Percentiles rank a stretch among this genome's conserved stretches.
Conservation (phyloP, 2,888 invertebrate genomes). For the Hypomecis atomaria region DNA sequence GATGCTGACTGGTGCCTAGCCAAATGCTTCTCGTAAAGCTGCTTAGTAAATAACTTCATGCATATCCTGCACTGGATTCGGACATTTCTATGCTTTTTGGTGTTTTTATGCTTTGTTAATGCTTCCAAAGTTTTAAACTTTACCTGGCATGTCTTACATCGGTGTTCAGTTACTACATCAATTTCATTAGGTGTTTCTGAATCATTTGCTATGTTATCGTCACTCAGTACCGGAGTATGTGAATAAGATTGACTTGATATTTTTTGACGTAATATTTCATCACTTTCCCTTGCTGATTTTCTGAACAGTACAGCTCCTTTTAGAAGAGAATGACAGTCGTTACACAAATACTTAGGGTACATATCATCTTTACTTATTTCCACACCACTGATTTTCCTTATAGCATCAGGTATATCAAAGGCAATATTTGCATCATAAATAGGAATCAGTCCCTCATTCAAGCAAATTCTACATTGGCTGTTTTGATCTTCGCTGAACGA, state of each 20-base stretch:
- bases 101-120: constrained; percentile 30
- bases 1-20: constrained; percentile 52
- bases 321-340: constrained; percentile 54
- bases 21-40: constrained; percentile 56
- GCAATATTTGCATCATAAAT: constrained; percentile 51
- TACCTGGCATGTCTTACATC: constrained; percentile 36
- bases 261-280: constrained; percentile 47
- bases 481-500: neutral
- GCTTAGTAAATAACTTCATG: constrained; percentile 48
- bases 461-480: constrained; percentile 63
- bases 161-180: constrained; percentile 7
- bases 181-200: constrained; percentile 13
- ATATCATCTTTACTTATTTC: constrained; percentile 54
- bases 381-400: constrained; percentile 57
- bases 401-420: constrained; percentile 55
- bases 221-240: constrained; percentile 17
- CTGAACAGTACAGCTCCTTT: constrained; percentile 59
- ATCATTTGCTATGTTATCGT: constrained; percentile 4
- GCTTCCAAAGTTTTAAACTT: constrained; percentile 30
- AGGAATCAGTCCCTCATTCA: constrained; percentile 57
- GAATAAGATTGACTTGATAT: neutral
- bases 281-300: constrained; percentile 58
- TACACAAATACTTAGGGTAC: constrained; percentile 61
- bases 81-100: constrained; percentile 37
- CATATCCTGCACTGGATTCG: constrained; percentile 50